These are phyloP conservation scores for Anarrhichthys ocellatus DNA, from an alignment of 2,113 vertebrate species.

Conservation along the genomic window DNA sequence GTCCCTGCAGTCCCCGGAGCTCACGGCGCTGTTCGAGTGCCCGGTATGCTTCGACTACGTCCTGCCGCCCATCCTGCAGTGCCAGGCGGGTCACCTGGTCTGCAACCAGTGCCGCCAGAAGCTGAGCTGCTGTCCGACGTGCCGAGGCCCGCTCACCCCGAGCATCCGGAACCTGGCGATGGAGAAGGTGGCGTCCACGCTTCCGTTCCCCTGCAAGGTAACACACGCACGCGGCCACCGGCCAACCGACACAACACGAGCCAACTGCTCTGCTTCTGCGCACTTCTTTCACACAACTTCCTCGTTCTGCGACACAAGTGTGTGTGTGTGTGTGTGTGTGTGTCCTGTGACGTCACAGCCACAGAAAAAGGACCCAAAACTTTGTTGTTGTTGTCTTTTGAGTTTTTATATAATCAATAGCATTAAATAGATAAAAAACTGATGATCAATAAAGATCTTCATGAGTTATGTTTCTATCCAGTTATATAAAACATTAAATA, in stretches of 20 bases:
- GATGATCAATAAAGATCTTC: too few species aligned
- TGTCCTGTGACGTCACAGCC: too few species aligned
- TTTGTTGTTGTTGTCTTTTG: too few species aligned
- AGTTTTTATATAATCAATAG: too few species aligned
- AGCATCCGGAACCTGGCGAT: slow-evolving; percentile 87
- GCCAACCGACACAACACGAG: neutral
- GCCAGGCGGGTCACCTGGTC: slow-evolving; percentile 85
- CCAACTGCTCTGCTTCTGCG: too few species aligned
- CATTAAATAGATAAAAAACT: too few species aligned
- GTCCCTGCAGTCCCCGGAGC: slow-evolving; percentile 77
- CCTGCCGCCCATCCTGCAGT: slow-evolving; percentile 86
- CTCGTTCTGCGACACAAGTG: neutral
- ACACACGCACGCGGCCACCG: neutral
- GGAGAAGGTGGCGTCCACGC: slow-evolving; percentile 86
- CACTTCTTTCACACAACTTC: neutral
- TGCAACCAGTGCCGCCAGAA: slow-evolving; percentile 86
- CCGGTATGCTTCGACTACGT: slow-evolving; percentile 87
- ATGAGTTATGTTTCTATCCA: too few species aligned
- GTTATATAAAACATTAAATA: too few species aligned
- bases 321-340: too few species aligned
- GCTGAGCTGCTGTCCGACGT: slow-evolving; percentile 86
- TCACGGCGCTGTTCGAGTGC: slow-evolving; percentile 85
- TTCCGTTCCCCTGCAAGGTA: slow-evolving; percentile 87
- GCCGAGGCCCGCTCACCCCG: slow-evolving; percentile 83
- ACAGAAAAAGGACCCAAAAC: too few species aligned